A percentile compares a stretch with the other conserved stretches of the same genome.
Evolutionary conservation across 2,113 vertebrate genomes (phyloP).

Genomic region (Eupsittula cactorum): DNA sequence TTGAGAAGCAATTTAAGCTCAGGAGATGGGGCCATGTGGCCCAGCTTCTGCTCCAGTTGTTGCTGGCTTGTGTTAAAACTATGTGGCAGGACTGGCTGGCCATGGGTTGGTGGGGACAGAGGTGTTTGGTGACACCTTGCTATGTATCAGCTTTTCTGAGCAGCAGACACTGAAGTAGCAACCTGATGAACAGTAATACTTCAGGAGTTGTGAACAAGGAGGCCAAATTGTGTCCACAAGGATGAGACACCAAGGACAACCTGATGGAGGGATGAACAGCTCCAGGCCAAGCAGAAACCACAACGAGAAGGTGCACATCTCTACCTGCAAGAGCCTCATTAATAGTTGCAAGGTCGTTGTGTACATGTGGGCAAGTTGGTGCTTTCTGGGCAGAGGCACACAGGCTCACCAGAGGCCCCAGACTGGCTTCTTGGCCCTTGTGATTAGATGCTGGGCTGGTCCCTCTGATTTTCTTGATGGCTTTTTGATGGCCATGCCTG

Average conservation of each 20-base stretch:
- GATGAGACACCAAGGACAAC: background rate
- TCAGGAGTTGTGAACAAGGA: background rate
- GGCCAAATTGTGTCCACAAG: background rate
- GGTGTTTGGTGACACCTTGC: background rate
- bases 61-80: background rate
- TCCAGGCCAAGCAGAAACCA: background rate
- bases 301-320: background rate
- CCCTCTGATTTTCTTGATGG: background rate
- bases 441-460: background rate
- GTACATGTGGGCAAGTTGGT: background rate
- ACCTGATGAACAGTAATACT: background rate
- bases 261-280: background rate
- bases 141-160: background rate
- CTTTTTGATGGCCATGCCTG: background rate
- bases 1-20: background rate
- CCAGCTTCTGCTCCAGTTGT: background rate
- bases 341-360: background rate
- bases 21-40: background rate
- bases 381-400: background rate
- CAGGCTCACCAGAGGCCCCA: background rate
- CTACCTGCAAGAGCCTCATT: background rate
- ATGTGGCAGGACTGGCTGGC: background rate
- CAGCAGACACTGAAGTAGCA: background rate
- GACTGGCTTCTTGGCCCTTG: background rate
- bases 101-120: background rate